Evolutionary conservation across 1,140 invertebrate genomes (phyloP).

Genomic region (Brachionus manjavacas): DNA sequence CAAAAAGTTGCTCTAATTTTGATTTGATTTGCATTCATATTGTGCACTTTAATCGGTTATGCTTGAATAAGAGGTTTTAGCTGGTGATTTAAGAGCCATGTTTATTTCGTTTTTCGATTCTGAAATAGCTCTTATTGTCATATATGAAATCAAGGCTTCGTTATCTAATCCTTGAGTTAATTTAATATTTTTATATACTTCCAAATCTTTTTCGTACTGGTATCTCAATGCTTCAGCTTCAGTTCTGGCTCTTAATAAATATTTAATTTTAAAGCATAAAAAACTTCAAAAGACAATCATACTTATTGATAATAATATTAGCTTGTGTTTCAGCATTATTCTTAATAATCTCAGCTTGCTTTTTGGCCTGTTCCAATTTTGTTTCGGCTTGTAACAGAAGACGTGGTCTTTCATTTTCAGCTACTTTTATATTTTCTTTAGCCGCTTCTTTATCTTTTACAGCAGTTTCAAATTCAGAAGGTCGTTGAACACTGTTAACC

Average conservation of each 20-base stretch:
- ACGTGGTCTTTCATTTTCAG: constrained; percentile 48
- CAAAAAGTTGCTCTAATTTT: neutral
- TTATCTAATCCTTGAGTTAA: constrained; percentile 46
- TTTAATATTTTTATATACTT: constrained; percentile 49
- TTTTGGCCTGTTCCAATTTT: constrained; percentile 44
- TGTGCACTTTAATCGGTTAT: constrained; percentile 25
- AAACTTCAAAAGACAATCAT: neutral
- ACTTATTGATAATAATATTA: constrained; percentile 44
- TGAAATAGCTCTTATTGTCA: constrained; percentile 50
- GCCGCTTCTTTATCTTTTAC: constrained; percentile 53
- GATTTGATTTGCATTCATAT: too few relatives aligned
- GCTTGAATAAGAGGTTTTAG: constrained; percentile 47
- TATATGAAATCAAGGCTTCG: constrained; percentile 51
- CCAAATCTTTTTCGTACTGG: constrained; percentile 50
- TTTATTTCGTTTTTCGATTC: constrained; percentile 51
- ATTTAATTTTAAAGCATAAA: neutral
- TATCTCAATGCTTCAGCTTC: constrained; percentile 49
- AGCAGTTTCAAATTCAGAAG: constrained; percentile 49
- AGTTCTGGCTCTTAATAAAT: constrained; percentile 46
- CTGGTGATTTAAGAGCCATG: constrained; percentile 50
- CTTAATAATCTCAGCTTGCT: constrained; percentile 38
- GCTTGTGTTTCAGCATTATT: constrained; percentile 44
- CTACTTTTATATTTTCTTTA: constrained; percentile 52
- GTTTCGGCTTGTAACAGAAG: constrained; percentile 48
- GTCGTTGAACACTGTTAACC: constrained; percentile 53